These are phyloP conservation scores for Lagopus leucura DNA, from an alignment of 2,113 vertebrate genomes.

Conservation along the genomic window DNA sequence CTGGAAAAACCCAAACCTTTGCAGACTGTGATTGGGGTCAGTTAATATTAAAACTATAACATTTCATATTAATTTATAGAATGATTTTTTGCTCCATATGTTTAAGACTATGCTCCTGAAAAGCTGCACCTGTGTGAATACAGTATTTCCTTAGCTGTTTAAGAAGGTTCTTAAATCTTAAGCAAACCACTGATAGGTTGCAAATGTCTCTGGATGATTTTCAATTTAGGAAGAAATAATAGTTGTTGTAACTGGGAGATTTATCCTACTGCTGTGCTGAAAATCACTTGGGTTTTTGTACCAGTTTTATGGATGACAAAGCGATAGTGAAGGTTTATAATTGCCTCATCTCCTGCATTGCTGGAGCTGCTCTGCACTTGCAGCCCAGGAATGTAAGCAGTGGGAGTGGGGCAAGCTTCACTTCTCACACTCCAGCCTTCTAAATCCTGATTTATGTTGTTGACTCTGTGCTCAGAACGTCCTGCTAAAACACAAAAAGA, in stretches of 20 bases:
- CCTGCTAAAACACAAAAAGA: accelerated
- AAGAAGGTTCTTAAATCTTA: background rate
- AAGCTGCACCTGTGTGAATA: background rate
- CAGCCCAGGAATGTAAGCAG: background rate
- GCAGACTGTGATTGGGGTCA: background rate
- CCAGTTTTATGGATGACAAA: background rate
- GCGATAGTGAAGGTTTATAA: constrained; percentile 13
- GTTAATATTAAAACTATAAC: background rate
- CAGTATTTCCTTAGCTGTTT: background rate
- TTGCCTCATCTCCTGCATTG: background rate
- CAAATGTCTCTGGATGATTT: background rate
- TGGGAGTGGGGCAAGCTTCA: background rate
- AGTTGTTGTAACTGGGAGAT: background rate
- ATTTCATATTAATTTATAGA: background rate
- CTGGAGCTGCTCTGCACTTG: background rate
- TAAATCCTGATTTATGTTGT: background rate
- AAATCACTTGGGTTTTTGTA: background rate
- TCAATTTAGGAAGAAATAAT: background rate
- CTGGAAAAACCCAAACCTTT: background rate
- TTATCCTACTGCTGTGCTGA: background rate
- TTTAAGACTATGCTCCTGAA: background rate
- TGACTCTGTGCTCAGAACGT: background rate
- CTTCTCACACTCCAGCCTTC: background rate
- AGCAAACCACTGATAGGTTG: background rate
- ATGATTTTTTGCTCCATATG: background rate